phyloP scores from a whole-genome alignment of 2,113 vertebrate genomes.

The Mastomys coucha region DNA sequence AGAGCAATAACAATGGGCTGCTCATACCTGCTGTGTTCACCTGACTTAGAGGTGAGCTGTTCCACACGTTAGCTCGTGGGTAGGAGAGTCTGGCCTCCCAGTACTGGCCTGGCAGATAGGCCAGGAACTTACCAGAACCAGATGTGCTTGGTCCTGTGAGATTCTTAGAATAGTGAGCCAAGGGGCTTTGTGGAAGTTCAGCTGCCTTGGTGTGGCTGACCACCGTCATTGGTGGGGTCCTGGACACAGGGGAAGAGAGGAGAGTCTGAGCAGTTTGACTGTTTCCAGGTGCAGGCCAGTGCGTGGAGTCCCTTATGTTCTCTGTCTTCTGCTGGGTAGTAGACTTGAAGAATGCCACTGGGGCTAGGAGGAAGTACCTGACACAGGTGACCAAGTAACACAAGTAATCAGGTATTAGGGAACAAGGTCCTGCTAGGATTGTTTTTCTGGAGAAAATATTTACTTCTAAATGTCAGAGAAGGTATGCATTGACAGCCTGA shows the following conservation, averaged over 20 bases:
- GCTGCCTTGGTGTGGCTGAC: background rate
- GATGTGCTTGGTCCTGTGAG: background rate
- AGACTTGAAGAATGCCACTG: background rate
- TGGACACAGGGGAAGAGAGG: background rate
- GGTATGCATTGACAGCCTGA: background rate
- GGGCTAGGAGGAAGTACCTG: background rate
- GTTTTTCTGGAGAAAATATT: background rate
- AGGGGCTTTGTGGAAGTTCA: no score
- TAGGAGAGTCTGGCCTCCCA: background rate
- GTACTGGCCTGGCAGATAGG: no score
- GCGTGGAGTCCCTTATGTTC: no score
- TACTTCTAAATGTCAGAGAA: background rate
- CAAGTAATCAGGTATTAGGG: background rate
- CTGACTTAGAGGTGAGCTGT: background rate
- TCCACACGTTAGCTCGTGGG: background rate
- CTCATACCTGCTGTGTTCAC: background rate
- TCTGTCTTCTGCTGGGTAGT: background rate
- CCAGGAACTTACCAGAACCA: no score
- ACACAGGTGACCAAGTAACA: background rate
- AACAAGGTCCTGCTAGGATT: no score
- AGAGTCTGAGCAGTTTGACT: background rate
- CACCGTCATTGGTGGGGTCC: rapidly evolving
- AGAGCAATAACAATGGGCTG: background rate
- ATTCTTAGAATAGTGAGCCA: background rate
- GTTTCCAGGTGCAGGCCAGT: background rate